phyloP scores from a whole-genome alignment of 2,888 invertebrate species.

The Pandemis heparana region DNA sequence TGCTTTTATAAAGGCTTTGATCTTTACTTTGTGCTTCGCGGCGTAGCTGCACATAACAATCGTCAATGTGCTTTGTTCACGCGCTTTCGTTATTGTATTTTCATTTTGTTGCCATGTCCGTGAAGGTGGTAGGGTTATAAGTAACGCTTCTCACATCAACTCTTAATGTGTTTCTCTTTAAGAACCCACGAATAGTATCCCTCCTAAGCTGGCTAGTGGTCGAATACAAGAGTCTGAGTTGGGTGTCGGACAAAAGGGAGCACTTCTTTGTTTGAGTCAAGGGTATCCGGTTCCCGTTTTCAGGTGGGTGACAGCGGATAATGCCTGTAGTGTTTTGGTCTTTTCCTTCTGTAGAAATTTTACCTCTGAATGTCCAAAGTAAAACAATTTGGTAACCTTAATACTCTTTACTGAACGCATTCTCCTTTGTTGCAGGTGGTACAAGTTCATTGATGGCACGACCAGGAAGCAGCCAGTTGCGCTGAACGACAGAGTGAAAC shows the following conservation, averaged over 20 bases:
- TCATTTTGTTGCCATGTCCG: slow-evolving; percentile 26
- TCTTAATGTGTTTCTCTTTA: slow-evolving; percentile 61
- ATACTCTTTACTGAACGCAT: slow-evolving; percentile 58
- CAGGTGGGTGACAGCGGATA: slow-evolving; percentile 85
- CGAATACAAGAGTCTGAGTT: slow-evolving; percentile 83
- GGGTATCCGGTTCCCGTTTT: slow-evolving; percentile 90
- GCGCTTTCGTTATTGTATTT: slow-evolving; percentile 37
- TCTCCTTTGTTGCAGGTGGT: slow-evolving; percentile 93
- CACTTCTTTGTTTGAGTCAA: slow-evolving; percentile 90
- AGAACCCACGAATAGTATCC: slow-evolving; percentile 89
- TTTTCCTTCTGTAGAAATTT: slow-evolving; percentile 29
- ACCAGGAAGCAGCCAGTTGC: slow-evolving; percentile 95
- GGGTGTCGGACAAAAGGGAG: slow-evolving; percentile 61
- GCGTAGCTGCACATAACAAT: slow-evolving; percentile 65
- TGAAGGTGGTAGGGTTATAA: slow-evolving; percentile 47
- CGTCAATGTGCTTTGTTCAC: slow-evolving; percentile 49
- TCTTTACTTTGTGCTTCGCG: slow-evolving; percentile 84
- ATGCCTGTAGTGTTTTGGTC: slow-evolving; percentile 24
- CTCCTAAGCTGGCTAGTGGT: slow-evolving; percentile 87
- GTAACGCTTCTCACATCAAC: slow-evolving; percentile 48
- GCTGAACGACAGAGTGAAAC: slow-evolving; percentile 94
- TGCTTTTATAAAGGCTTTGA: slow-evolving; percentile 83
- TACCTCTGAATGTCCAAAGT: slow-evolving; percentile 30
- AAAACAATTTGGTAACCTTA: not conserved
- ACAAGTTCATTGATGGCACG: slow-evolving; percentile 96